Evolutionary conservation across 2,888 invertebrate species (phyloP), one percentile per base, ranked within the genome.

Genomic region (Drosophila macrospina): DNA sequence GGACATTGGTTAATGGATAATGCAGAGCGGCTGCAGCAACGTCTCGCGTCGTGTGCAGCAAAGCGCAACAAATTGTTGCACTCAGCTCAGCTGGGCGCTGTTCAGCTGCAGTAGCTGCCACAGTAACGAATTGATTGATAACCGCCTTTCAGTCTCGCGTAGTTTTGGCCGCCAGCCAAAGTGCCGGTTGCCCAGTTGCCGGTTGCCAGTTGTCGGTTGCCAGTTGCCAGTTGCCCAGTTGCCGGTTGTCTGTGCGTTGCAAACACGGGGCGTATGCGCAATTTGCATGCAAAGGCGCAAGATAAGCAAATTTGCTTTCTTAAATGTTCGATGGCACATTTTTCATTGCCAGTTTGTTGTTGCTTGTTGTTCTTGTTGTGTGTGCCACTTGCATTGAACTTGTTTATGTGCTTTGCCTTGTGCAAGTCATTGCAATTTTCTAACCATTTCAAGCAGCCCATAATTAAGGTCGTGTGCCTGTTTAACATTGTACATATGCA

Each of bases 31-130:
- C 41, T 44, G 55, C 73, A 56, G 28, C 28, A 11, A 36, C n/a
- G 34, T 15, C n/a, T 28, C 4, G 10, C 6, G 47, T 28, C 62
- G n/a, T 86, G 88, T 71, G 66, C 86, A 88, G 59, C 78, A 62
- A 67, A 74, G 85, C 89, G 88, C 88, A 85, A 85, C 85, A 82
- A 85, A 75, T 89, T 89, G 86, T 76, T 87, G 88, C 89, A 80
- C 61, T 57, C 69, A 39, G 20, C 39, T 39, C 39, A 39, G 16
- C 20, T 39, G 16, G 36, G 41, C 20, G 20, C 24, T 37, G 37
- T 39, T 59, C 59, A 37, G 34, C 56, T 44, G 72, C 57, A 48
- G 39, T 11, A 50, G 71, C 61, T 20, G 16, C 59, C 45, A 20
- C 32, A 13, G 51, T 39, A 32, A 51, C 62, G 63, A 74, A 80